phyloP scores from a whole-genome alignment of 2,113 vertebrate species.

The Eidolon helvum region DNA sequence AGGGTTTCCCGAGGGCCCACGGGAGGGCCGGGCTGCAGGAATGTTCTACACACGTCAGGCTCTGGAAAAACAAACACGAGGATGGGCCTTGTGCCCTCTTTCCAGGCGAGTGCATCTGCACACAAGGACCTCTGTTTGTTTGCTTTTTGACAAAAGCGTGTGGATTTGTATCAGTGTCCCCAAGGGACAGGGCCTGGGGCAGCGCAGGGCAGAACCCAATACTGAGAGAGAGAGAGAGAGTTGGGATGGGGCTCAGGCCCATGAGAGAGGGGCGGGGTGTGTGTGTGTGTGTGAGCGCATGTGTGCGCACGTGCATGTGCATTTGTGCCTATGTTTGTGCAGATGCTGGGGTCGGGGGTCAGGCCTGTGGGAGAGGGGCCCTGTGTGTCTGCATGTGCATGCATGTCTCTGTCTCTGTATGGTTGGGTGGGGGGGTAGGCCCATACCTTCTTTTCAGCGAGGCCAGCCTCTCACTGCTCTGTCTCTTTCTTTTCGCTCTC shows the following conservation, averaged over 20 bases:
- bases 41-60: conserved; percentile 53
- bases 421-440: not conserved
- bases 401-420: not conserved
- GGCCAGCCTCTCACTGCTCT: conserved; percentile 53
- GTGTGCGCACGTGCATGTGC: too few species aligned
- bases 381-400: not conserved
- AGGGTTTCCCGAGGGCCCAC: conserved; percentile 41
- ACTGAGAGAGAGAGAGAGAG: too few species aligned
- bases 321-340: too few species aligned
- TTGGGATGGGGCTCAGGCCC: not conserved
- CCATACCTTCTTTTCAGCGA: not conserved
- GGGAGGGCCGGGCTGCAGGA: conserved; percentile 5
- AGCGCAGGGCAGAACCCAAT: not conserved
- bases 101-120: not conserved
- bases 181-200: not conserved
- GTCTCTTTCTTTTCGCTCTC: conserved; percentile 73
- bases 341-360: not conserved
- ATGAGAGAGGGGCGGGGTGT: too few species aligned
- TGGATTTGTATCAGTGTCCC: conserved; percentile 51
- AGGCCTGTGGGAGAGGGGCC: not conserved
- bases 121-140: conserved; percentile 28
- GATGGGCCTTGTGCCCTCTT: conserved; percentile 40
- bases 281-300: not conserved
- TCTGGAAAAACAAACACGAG: conserved; percentile 63
- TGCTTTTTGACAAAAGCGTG: conserved; percentile 45